These are phyloP conservation scores for Abrostola triplasia DNA, from an alignment of 2,888 invertebrate genomes.

Conservation along the genomic window DNA sequence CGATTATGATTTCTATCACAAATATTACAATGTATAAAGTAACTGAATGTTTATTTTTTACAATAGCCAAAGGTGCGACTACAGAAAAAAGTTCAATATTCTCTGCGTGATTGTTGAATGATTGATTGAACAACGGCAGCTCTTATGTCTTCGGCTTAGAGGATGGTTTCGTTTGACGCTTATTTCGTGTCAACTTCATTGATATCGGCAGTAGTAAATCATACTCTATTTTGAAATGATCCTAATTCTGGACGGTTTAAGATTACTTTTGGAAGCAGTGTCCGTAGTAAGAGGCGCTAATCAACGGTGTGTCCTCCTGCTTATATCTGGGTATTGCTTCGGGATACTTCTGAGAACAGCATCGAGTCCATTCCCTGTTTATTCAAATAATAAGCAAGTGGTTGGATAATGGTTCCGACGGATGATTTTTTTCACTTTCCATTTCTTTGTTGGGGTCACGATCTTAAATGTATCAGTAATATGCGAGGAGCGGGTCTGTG, in stretches of 20 bases:
- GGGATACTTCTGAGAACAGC: slow-evolving; percentile 79
- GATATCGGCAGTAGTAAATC: slow-evolving; percentile 62
- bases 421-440: slow-evolving; percentile 79
- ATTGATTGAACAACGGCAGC: slow-evolving; percentile 57
- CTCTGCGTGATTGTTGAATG: slow-evolving; percentile 45
- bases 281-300: slow-evolving; percentile 76
- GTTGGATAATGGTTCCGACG: slow-evolving; percentile 74
- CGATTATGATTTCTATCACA: slow-evolving; percentile 87
- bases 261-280: slow-evolving; percentile 57
- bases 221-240: slow-evolving; percentile 53
- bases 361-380: slow-evolving; percentile 75
- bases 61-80: slow-evolving; percentile 56
- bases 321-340: slow-evolving; percentile 71
- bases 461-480: slow-evolving; percentile 64
- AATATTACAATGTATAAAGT: slow-evolving; percentile 79
- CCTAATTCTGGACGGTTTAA: slow-evolving; percentile 54
- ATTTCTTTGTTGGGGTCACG: slow-evolving; percentile 74
- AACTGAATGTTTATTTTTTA: slow-evolving; percentile 54
- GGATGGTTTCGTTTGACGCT: slow-evolving; percentile 64
- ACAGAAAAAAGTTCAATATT: slow-evolving; percentile 60
- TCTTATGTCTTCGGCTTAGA: slow-evolving; percentile 63
- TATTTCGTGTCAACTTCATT: slow-evolving; percentile 68
- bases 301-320: slow-evolving; percentile 77
- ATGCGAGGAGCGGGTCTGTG: slow-evolving; percentile 31
- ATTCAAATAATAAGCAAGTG: slow-evolving; percentile 77